Conservation (phyloP, 2,797 vertebrate genomes). For the Manis pentadactyla region DNA sequence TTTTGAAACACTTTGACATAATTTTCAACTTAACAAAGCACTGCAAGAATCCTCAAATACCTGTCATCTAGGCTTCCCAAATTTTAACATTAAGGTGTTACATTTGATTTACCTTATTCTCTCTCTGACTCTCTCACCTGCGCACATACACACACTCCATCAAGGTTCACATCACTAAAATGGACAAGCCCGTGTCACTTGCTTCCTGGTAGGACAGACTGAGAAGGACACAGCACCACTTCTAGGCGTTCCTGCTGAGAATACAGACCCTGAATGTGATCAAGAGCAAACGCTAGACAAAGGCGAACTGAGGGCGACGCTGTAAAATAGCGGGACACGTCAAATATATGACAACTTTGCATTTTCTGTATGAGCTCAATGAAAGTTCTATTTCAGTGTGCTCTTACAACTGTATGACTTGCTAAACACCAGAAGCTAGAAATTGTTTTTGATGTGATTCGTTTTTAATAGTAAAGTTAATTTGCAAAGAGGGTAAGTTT, state of each 20-base stretch:
- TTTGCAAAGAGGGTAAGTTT: not conserved
- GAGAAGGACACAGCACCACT: not conserved
- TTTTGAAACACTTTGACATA: not conserved
- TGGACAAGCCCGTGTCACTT: not conserved
- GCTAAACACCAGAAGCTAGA: not conserved
- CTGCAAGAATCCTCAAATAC: constrained; percentile 2
- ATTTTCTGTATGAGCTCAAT: constrained; percentile 60
- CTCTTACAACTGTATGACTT: constrained; percentile 4
- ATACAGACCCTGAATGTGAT: not conserved
- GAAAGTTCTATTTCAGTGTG: constrained; percentile 39
- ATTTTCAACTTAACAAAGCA: constrained; percentile 23
- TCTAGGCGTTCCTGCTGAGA: not conserved
- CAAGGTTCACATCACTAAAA: not conserved
- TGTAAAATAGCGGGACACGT: not conserved
- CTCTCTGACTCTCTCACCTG: not conserved
- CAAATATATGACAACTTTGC: not conserved
- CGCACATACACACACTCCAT: not conserved
- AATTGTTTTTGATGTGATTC: not conserved
- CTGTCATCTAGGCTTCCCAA: not conserved
- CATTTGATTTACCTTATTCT: not conserved
- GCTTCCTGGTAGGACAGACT: not conserved
- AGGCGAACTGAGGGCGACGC: not conserved
- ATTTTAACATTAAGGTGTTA: not conserved
- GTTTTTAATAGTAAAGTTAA: not conserved
- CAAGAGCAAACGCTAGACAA: not conserved